Evolutionary conservation across 2,888 invertebrate species (phyloP), one percentile per base, ranked within the genome.

Genomic region (Metellina segmentata): DNA sequence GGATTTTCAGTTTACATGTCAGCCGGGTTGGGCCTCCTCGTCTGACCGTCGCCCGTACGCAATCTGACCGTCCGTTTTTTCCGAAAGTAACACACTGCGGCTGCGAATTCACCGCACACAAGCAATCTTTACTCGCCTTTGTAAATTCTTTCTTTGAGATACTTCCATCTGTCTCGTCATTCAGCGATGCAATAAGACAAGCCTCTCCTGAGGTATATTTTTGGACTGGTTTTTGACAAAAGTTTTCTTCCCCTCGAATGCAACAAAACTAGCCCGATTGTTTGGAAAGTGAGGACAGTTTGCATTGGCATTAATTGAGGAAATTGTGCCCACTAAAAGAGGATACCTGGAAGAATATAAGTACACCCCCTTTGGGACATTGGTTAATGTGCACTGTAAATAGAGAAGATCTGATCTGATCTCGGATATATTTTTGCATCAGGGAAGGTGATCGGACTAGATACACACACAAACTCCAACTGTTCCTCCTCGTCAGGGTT

Each of bases 1-100:
- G 91, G 87, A 88, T 72, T 88, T 91, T 91, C 79, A 87, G 91
- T 91, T 91, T 91, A 91, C 91, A 91, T 91, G 91, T 87, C 91
- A 91, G 87, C 89, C 77, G 72, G 51, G 83, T n/a, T 72, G 53
- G 87, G 87, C 71, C 9, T 81, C 70, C 51, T 70, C 75, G 91
- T 87, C 87, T 82, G 87, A 82, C 87, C 87, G 91, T 83, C 89
- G 89, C 89, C 89, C 72, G 82, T 53, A 53, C 78, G 75, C 75
- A 75, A 86, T 87, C 72, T 83, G 83, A 87, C 87, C 91, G 91
- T 87, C 91, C 91, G 91, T 53, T 48, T 72, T 48, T 13, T 49
- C n/a, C 69, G 61, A 51, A 77, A 86, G 70, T 69, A 20, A 81
- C 20, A 20, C 16, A 48, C 16, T 75, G 34, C 71, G 7, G 71